Conservation (phyloP, 1,140 invertebrate genomes). For the Battus philenor region DNA sequence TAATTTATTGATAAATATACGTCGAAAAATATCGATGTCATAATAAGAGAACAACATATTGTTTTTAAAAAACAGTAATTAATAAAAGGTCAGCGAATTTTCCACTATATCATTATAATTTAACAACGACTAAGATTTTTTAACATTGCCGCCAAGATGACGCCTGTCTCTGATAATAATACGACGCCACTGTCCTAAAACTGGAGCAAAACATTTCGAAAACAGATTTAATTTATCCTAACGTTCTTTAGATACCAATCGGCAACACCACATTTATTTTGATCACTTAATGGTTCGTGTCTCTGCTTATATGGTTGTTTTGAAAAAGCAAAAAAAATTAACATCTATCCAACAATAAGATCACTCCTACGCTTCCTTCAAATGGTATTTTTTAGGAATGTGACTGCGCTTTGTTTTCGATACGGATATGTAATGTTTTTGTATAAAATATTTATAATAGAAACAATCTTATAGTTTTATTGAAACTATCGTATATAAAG, state of each 20-base stretch:
- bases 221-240: constrained; percentile 39
- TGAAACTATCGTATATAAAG: too few species aligned
- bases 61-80: constrained; percentile 2
- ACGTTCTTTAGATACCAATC: constrained; percentile 28
- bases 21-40: too few species aligned
- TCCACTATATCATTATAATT: constrained; percentile 12
- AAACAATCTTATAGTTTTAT: too few species aligned
- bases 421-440: too few species aligned
- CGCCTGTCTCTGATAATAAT: constrained; percentile 1
- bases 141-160: neutral
- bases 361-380: too few species aligned
- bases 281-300: constrained; percentile 5
- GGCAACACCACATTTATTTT: constrained; percentile 20
- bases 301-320: constrained; percentile 5
- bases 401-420: too few species aligned
- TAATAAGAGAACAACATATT: neutral
- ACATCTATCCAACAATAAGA: too few species aligned
- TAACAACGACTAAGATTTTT: neutral
- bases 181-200: constrained; percentile 24
- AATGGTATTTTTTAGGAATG: neutral
- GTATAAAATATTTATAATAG: too few species aligned
- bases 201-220: constrained; percentile 33
- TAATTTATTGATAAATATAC: too few species aligned
- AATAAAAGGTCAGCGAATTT: neutral
- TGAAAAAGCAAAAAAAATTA: constrained; percentile 1